Evolutionary conservation across 2,888 invertebrate species (phyloP), one percentile per base, ranked within the genome.

Genomic region (Tridacna crocea): DNA sequence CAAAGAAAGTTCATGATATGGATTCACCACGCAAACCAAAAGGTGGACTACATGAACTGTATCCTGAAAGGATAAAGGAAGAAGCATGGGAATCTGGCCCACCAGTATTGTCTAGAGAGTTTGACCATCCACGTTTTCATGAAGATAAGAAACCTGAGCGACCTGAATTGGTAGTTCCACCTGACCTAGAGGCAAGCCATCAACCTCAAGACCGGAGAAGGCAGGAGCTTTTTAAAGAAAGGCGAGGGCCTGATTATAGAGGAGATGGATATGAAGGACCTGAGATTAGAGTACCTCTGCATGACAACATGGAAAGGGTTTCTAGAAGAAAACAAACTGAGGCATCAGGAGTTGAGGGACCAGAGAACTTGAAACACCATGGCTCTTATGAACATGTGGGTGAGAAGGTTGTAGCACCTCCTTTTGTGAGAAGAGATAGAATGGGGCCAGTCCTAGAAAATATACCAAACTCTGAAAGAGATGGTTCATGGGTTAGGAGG

Each of bases 1-100:
- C 84, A n/a, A 80, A 77, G 55, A 81, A 81, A 63, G 55, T 55
- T 51, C 68, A 48, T 27, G 65, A 66, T 26, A 61, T 47, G 27
- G 70, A 26, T 22, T 47, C 77, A 4, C 77, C 77, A 12, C 27
- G 46, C 10, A 77, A 77, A 76, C 61, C 75, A 63, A 77, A 65
- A 48, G 24, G 70, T 60, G 27, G 79, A 51, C 79, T 73, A 17
- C 46, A 74, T 60, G 61, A 74, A 26, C 24, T 74, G 46, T 74
- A 74, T 36, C 74, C 74, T 61, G 74, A 74, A 12, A 61, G 74
- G 27, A 60, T 61, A 47, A n/a, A 24, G 15, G 17, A 70, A 26
- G 70, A 70, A 51, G 70, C 70, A 48, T 70, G 70, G 70, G 70
- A 70, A 24, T 70, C 48, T 51, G 70, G 70, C 1, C 70, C 70